These are phyloP conservation scores for Teleogryllus oceanicus DNA, from an alignment of 2,888 invertebrate genomes.

Conservation along the genomic window DNA sequence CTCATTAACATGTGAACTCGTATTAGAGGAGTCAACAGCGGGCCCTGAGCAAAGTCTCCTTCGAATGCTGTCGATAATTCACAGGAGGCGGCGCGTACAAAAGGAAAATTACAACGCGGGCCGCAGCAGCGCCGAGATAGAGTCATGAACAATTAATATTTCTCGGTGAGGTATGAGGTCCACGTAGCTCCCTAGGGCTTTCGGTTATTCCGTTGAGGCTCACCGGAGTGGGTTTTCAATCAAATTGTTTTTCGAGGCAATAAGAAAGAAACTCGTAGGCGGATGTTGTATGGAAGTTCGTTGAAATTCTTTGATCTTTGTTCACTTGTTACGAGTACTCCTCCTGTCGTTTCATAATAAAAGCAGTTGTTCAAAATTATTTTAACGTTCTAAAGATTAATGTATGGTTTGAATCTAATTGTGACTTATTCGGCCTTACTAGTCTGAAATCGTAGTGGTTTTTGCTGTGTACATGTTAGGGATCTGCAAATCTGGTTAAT, in stretches of 20 bases:
- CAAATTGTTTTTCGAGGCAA: background rate
- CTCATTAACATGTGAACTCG: slow-evolving; percentile 1
- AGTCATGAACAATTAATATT: slow-evolving; percentile 7
- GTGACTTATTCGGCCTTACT: too few relatives aligned
- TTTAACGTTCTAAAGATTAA: too few relatives aligned
- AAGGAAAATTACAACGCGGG: background rate
- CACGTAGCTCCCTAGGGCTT: background rate
- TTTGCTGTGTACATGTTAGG: too few relatives aligned
- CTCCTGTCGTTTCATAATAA: too few relatives aligned
- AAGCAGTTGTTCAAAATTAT: too few relatives aligned
- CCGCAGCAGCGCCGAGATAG: background rate
- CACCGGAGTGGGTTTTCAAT: background rate
- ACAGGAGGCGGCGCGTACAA: background rate
- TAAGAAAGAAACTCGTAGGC: background rate
- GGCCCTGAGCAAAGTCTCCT: background rate
- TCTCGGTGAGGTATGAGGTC: background rate
- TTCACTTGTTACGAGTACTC: too few relatives aligned
- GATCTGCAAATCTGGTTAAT: too few relatives aligned
- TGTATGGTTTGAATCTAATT: too few relatives aligned
- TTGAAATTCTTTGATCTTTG: too few relatives aligned
- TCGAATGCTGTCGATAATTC: background rate
- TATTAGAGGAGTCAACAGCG: slow-evolving; percentile 18
- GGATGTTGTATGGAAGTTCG: too few relatives aligned
- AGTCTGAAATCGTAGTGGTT: too few relatives aligned
- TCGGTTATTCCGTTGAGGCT: background rate